Percentiles rank a stretch among this genome's conserved stretches.
These are phyloP conservation scores for Oscheius sp. DNA, from an alignment of 2,888 invertebrate genomes.

Conservation along the genomic window DNA sequence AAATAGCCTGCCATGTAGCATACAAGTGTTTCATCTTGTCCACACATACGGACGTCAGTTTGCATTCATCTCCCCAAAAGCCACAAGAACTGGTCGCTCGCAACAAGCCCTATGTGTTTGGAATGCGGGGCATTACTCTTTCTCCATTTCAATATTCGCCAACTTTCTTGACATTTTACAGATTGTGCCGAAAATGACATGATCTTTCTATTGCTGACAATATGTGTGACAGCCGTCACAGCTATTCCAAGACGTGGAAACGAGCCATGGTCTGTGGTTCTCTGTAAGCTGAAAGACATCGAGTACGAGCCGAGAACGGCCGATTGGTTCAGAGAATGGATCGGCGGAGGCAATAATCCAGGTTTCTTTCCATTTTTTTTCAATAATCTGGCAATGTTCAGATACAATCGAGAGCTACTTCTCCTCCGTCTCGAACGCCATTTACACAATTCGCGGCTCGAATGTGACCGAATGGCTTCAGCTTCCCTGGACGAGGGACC, in stretches of 20 bases:
- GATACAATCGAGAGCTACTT: constrained; percentile 69
- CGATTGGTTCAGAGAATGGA: constrained; percentile 67
- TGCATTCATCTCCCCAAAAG: constrained; percentile 1
- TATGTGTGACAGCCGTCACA: not conserved
- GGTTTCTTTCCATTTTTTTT: constrained; percentile 38
- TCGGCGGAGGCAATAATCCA: constrained; percentile 55
- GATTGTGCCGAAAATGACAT: constrained; percentile 20
- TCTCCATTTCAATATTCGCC: not conserved
- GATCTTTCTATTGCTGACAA: constrained; percentile 13
- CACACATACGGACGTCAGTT: constrained; percentile 3
- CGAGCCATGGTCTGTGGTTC: constrained; percentile 63
- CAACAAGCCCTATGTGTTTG: not conserved
- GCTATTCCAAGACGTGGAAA: constrained; percentile 43
- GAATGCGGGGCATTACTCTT: constrained; percentile 12
- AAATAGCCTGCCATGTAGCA: too few species aligned
- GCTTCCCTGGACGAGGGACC: constrained; percentile 60
- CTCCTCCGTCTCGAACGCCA: constrained; percentile 67
- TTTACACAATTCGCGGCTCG: constrained; percentile 69
- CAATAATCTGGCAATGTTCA: constrained; percentile 32
- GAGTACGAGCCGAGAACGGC: constrained; percentile 62
- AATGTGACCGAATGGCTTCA: constrained; percentile 66
- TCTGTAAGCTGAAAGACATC: constrained; percentile 63
- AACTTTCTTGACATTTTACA: not conserved
- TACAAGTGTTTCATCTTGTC: too few species aligned
- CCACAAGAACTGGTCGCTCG: constrained; percentile 17